Conservation (phyloP, 1,140 invertebrate species). For the Aplysia californica region DNA sequence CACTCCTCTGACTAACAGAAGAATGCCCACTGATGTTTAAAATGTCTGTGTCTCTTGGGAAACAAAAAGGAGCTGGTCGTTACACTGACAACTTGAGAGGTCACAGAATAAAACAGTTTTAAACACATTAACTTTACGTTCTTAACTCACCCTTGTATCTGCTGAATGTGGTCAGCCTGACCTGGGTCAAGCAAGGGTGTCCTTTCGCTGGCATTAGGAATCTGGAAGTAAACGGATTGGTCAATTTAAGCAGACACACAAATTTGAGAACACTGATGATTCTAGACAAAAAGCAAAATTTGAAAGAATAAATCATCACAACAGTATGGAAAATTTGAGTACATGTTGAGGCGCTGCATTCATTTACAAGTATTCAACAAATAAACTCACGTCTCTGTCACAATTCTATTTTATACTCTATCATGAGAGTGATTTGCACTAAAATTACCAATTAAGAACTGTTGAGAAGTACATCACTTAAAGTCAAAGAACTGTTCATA, state of each 20-base stretch:
- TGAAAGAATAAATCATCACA: background rate
- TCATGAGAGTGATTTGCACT: no score
- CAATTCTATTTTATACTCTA: background rate
- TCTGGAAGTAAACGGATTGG: background rate
- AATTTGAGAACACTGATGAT: background rate
- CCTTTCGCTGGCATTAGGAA: constrained; percentile 3
- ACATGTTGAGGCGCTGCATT: no score
- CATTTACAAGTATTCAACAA: background rate
- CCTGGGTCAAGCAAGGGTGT: constrained; percentile 15
- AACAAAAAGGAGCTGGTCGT: no score
- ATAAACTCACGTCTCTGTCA: background rate
- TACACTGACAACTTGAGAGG: no score
- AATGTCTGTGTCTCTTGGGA: no score
- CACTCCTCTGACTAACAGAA: no score
- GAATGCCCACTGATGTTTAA: no score
- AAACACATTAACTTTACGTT: no score
- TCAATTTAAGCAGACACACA: background rate
- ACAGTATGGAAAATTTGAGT: background rate
- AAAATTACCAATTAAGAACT: no score
- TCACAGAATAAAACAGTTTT: no score
- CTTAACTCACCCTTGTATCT: constrained; percentile 16
- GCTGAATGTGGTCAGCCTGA: constrained; percentile 11
- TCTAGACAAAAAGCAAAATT: background rate
- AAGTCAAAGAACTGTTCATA: background rate
- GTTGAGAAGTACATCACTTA: background rate